These are phyloP conservation scores for Eonycteris spelaea DNA, from an alignment of 2,113 vertebrate species.

Conservation along the genomic window DNA sequence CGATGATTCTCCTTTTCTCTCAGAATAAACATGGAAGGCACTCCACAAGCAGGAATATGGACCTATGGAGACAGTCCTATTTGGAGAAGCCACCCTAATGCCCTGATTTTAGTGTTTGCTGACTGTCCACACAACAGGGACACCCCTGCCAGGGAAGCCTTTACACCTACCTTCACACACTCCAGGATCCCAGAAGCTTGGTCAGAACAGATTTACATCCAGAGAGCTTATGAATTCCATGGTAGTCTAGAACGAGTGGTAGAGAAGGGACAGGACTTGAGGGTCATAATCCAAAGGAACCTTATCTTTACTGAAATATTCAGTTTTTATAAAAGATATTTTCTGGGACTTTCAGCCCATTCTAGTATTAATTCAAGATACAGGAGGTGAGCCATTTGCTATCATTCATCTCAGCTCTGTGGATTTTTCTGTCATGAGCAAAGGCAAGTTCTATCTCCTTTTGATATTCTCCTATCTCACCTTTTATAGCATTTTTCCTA, in stretches of 20 bases:
- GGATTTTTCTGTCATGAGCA: not conserved
- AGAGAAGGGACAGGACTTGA: not conserved
- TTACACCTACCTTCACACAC: not conserved
- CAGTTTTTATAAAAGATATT: not conserved
- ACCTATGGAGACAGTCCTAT: not conserved
- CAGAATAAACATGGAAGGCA: not conserved
- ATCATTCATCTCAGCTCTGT: not conserved
- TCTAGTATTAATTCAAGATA: not conserved
- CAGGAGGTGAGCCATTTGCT: not conserved
- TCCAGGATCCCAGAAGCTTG: not conserved
- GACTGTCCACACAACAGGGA: not conserved
- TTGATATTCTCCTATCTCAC: not conserved
- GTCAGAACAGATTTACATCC: not conserved
- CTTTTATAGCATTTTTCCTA: not conserved
- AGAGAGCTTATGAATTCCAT: not conserved
- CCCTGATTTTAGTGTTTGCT: not conserved
- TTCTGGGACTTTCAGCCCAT: not conserved
- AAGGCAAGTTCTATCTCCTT: not conserved
- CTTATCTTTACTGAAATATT: not conserved
- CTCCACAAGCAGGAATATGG: not conserved
- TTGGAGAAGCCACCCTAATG: not conserved
- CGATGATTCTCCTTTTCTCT: not conserved
- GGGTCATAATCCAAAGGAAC: not conserved
- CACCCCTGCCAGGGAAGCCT: not conserved
- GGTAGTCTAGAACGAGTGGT: not conserved